phyloP scores from a whole-genome alignment of 2,113 vertebrate genomes.

The Protobothrops mucrosquamatus region DNA sequence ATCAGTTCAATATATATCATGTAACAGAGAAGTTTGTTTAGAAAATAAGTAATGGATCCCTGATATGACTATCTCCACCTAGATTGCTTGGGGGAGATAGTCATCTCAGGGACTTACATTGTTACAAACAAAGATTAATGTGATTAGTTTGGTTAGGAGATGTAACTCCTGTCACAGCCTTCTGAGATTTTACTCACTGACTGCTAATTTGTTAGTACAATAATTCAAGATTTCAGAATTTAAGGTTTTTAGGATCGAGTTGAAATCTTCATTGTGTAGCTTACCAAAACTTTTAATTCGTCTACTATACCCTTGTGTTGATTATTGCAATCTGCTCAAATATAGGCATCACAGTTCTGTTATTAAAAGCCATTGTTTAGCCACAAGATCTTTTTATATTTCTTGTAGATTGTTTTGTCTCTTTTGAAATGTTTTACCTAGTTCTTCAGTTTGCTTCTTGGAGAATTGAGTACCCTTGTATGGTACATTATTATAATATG shows the following conservation, averaged over 20 bases:
- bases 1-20: not conserved
- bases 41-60: not conserved
- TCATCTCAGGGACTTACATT: not conserved
- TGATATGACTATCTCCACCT: not conserved
- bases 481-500: not conserved
- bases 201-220: not conserved
- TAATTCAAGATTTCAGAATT: not conserved
- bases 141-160: not conserved
- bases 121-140: not conserved
- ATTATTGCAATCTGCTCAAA: not conserved
- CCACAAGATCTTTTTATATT: not conserved
- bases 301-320: not conserved
- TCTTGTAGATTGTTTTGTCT: not conserved
- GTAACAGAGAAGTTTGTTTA: not conserved
- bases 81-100: not conserved
- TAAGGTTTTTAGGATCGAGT: not conserved
- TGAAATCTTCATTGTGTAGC: not conserved
- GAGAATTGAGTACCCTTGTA: not conserved
- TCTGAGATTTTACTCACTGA: not conserved
- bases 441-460: not conserved
- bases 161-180: not conserved
- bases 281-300: not conserved
- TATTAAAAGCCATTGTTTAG: not conserved
- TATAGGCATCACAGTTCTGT: not conserved
- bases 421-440: not conserved